Evolutionary conservation across 2,797 vertebrate genomes (phyloP), one percentile per base, ranked within the genome.

Genomic region (Glyptemys insculpta): DNA sequence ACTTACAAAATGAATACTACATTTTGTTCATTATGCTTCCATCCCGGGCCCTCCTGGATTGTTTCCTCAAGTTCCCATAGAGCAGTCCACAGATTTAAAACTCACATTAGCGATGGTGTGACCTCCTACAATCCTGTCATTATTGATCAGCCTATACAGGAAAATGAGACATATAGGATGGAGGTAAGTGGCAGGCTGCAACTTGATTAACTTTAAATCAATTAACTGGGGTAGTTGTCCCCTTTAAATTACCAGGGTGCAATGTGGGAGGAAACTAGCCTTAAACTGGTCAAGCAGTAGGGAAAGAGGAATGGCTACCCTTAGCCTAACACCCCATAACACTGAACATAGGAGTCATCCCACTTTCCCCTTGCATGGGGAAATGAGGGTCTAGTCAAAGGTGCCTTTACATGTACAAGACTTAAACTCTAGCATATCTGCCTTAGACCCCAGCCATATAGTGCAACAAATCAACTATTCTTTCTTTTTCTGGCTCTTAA

Each of bases 21-120:
- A 79, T 79, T 88, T 79, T 37, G 91, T 88, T 11, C 18, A 29
- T 89, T 94, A 53, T 91, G 27, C 16, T 41, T 53, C 85, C 49
- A 44, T 19, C 31, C 56, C 12, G n/a, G 76, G 18, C 56, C 47
- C 16, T 52, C 37, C 84, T 27, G 37, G 53, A 76, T 49, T 34
- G 44, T 53, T 81, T 59, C 16, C 16, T 3, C 47, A 94, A 59
- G n/a, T 86, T 95, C 89, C 44, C n/a, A 3, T 76, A 82, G 90
- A 94, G 53, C 14, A 85, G 86, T 74, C 50, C 19, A 57, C 21
- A 72, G 3, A n/a, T 83, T 79, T 94, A 79, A 89, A 94, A 87
- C 47, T 4, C 14, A 88, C 4, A 74, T 50, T 79, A 50, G 68
- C 92, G 94, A 53, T 81, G 74, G 53, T 85, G 0, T 83, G 78